Evolutionary conservation across 2,113 vertebrate species (phyloP).

Genomic region (Actenoides hombroni): DNA sequence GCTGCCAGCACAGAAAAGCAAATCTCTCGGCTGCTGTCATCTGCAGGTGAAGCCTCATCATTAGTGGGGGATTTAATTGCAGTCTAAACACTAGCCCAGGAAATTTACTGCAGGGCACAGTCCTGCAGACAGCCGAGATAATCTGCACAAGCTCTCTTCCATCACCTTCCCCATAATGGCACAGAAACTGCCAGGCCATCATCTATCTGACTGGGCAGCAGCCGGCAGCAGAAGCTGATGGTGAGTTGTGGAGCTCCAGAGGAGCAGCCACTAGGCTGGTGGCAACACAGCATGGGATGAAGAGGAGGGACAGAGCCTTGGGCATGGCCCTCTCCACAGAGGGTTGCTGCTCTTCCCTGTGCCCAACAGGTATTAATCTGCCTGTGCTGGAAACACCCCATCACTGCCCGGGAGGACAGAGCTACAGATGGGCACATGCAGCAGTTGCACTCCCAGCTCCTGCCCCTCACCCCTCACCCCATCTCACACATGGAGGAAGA

Average conservation of each 20-base stretch:
- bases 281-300: neutral
- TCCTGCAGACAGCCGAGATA: neutral
- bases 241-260: rapidly evolving
- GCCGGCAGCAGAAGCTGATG: neutral
- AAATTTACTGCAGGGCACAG: neutral
- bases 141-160: neutral
- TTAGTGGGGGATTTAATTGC: neutral
- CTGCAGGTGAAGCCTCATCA: rapidly evolving
- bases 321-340: neutral
- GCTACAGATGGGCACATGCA: neutral
- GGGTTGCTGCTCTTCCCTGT: neutral
- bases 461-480: neutral
- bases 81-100: neutral
- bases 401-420: rapidly evolving
- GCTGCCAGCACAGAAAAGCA: neutral
- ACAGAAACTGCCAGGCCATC: neutral
- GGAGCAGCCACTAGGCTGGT: neutral
- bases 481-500: neutral
- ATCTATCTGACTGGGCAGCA: neutral
- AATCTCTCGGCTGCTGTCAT: neutral
- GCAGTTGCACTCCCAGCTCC: neutral
- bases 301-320: neutral
- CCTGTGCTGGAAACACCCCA: neutral
- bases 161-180: neutral
- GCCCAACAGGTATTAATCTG: neutral